Evolutionary conservation across 2,113 vertebrate species (phyloP).

Genomic region (Sciurus niger): DNA sequence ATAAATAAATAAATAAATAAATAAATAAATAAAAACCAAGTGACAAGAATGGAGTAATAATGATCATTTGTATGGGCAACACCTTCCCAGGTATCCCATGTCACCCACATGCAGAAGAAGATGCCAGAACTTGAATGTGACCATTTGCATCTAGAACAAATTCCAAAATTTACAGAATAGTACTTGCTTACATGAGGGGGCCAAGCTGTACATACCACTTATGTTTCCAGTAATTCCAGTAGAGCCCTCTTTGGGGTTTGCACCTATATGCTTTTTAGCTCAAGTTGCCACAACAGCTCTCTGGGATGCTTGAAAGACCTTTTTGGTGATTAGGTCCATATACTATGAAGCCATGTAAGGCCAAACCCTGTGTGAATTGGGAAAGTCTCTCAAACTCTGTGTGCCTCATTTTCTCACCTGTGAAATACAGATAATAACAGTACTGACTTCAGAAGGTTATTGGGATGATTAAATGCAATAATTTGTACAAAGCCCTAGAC

Average conservation of each 20-base stretch:
- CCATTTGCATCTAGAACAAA: background rate
- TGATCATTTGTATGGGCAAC: background rate
- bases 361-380: background rate
- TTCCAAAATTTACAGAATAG: background rate
- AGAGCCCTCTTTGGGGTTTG: background rate
- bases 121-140: background rate
- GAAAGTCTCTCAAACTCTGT: background rate
- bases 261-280: background rate
- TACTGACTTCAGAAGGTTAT: background rate
- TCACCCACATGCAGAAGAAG: background rate
- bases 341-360: background rate
- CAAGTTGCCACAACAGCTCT: background rate
- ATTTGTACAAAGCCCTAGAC: background rate
- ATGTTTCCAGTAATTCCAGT: background rate
- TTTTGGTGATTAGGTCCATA: background rate
- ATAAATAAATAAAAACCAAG: background rate
- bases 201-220: background rate
- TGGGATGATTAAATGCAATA: background rate
- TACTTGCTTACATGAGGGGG: background rate
- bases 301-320: background rate
- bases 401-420: background rate
- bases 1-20: too few relatives aligned
- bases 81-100: rapidly evolving
- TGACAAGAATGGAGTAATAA: background rate
- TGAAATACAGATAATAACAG: background rate